Evolutionary conservation across 30 jellyfish, hydroid and myxozoan genomes (phyloP), one percentile per base, ranked within the genome.

Genomic region (Sanderia malayensis): DNA sequence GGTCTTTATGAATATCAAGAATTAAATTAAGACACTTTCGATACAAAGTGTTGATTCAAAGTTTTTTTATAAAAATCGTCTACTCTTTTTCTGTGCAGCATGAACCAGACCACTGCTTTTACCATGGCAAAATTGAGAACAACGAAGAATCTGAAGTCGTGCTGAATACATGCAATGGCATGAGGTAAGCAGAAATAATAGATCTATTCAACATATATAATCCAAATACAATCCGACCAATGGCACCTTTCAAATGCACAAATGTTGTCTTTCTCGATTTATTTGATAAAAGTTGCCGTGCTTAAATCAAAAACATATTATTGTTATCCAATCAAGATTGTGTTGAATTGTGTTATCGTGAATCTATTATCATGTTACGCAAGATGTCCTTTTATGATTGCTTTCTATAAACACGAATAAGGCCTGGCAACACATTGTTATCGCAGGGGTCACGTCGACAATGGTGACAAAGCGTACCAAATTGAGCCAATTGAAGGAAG

Each of bases 101-200:
- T 76, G 31, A 79, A 1, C 87, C 87, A 1, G 80, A 61, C 10
- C 44, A 80, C 19, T 76, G 87, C 31, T 76, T 23, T 63, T 76
- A 76, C 64, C 55, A 68, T 30, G 87, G 87, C 2, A 61, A 76
- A 62, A 44, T 76, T 4, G 62, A 72, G 1, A 57, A 64, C 41
- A 76, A 76, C 9, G 61, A 76, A 57, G 73, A 61, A 22, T 76
- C 87, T 2, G 41, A 61, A 26, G 80, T 76, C 41, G 61, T 76
- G 0, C 27, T 76, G 25, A 68, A 62, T 58, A 61, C 87, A 10
- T 76, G 87, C 73, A 27, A 76, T 37, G 87, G 87, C 17, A 25
- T 76, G 15, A 61, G 80, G 87, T 76, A 71, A 68, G n/a, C n/a
- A n/a, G n/a, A n/a, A n/a, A n/a, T n/a, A n/a, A n/a, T n/a, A n/a